Conservation (phyloP, 2,797 vertebrate species). For the Microctenopoma steveboyesi region DNA sequence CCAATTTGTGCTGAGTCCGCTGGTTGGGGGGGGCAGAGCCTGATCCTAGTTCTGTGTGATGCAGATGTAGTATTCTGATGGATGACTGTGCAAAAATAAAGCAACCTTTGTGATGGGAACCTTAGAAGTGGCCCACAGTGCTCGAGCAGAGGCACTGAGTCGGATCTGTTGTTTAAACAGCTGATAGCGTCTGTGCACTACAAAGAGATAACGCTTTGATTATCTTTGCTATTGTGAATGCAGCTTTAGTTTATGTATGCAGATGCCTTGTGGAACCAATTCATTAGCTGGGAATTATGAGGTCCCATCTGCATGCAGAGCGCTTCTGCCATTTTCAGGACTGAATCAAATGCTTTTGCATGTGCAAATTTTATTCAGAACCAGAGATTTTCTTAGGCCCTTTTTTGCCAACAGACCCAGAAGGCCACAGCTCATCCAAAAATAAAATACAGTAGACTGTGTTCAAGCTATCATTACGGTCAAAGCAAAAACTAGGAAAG, state of each 20-base stretch:
- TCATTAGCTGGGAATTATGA: constrained; percentile 52
- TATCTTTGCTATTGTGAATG: constrained; percentile 57
- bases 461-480: not conserved
- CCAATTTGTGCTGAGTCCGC: constrained; percentile 12
- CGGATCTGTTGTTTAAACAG: constrained; percentile 55
- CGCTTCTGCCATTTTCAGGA: constrained; percentile 38
- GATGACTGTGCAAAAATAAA: constrained; percentile 1
- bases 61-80: constrained; percentile 15
- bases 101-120: not conserved
- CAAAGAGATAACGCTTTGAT: constrained; percentile 55
- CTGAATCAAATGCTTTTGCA: not conserved
- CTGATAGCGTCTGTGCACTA: constrained; percentile 37
- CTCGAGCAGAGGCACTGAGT: constrained; percentile 12
- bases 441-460: not conserved
- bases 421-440: constrained; percentile 11
- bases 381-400: constrained; percentile 20
- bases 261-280: constrained; percentile 54
- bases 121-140: constrained; percentile 25
- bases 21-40: not conserved
- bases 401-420: constrained; percentile 14
- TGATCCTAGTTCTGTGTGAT: constrained; percentile 8
- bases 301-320: constrained; percentile 59
- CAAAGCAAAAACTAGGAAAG: not conserved
- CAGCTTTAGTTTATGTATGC: constrained; percentile 64
- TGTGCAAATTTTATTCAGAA: constrained; percentile 52